These are phyloP conservation scores for Oreortyx pictus DNA, from an alignment of 2,797 vertebrate genomes.

Conservation along the genomic window DNA sequence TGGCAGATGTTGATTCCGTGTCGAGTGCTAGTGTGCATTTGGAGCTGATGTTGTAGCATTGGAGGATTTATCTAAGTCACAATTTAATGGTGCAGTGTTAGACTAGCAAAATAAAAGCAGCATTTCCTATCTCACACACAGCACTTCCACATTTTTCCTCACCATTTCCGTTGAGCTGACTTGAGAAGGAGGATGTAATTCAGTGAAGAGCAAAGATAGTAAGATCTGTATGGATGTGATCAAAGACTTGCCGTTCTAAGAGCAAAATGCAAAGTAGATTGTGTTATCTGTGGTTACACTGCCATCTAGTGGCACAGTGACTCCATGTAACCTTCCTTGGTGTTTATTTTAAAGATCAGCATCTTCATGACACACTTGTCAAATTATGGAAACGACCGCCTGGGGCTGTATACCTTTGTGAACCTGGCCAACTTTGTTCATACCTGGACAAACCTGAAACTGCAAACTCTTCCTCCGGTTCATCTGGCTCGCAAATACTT, in stretches of 20 bases:
- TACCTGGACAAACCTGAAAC: conserved; percentile 93
- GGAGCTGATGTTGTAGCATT: rapidly evolving
- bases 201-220: neutral
- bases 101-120: neutral
- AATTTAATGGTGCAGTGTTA: neutral
- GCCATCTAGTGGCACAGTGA: conserved; percentile 67
- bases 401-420: conserved; percentile 95
- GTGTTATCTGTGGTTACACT: neutral
- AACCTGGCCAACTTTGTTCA: conserved; percentile 94
- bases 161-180: neutral
- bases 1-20: rapidly evolving
- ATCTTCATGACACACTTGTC: conserved; percentile 98
- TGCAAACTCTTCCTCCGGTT: conserved; percentile 91
- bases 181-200: neutral
- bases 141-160: neutral
- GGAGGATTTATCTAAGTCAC: neutral
- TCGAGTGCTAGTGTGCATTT: neutral
- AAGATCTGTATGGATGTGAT: neutral
- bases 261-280: neutral
- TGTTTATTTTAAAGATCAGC: conserved; percentile 85
- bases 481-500: conserved; percentile 95
- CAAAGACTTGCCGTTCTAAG: neutral
- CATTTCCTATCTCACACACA: neutral
- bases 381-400: conserved; percentile 92
- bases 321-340: neutral